phyloP scores from a whole-genome alignment of 2,113 vertebrate genomes.

The Oreocharis arfaki region DNA sequence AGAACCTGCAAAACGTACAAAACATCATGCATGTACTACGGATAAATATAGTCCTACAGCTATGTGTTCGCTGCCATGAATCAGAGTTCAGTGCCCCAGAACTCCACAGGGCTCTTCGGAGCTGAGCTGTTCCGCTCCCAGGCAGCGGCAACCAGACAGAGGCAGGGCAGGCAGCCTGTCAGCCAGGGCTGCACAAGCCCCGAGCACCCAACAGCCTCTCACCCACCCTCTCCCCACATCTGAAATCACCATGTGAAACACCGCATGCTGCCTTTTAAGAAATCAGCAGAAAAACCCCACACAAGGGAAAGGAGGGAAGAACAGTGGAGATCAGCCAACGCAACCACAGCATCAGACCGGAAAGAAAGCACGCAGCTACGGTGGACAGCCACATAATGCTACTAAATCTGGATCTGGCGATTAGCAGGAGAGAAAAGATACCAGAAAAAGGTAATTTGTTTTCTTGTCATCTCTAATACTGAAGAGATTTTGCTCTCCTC shows the following conservation, averaged over 20 bases:
- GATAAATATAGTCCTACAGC: neutral
- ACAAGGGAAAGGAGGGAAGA: neutral
- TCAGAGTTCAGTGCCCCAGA: neutral
- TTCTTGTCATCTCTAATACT: neutral
- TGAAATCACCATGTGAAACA: neutral
- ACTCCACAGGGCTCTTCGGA: accelerated
- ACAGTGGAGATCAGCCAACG: neutral
- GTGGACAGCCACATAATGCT: neutral
- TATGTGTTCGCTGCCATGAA: neutral
- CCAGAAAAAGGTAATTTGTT: neutral
- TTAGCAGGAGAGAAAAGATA: neutral
- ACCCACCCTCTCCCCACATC: neutral
- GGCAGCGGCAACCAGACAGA: neutral
- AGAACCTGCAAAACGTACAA: neutral
- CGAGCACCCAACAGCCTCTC: neutral
- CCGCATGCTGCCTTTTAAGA: neutral
- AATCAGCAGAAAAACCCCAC: neutral
- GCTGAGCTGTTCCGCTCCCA: accelerated
- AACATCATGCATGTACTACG: accelerated
- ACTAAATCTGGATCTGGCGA: neutral
- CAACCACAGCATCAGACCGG: neutral
- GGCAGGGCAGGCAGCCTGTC: neutral
- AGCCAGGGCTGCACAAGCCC: neutral
- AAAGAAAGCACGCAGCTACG: neutral
- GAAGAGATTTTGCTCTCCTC: neutral